Conservation (phyloP, 2,797 vertebrate genomes). For the Darevskia nairensis region DNA sequence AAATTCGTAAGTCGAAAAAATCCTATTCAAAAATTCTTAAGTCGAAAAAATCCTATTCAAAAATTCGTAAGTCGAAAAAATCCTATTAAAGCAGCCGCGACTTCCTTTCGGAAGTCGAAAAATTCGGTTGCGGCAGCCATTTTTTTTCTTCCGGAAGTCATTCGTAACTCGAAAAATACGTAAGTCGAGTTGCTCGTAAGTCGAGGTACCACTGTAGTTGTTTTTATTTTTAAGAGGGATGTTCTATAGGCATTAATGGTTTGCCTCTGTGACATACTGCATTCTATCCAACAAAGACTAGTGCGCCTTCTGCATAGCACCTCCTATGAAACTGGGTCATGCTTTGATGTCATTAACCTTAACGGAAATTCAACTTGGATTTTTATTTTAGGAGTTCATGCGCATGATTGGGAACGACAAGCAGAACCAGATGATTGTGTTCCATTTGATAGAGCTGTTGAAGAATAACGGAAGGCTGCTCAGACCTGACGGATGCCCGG, state of each 20-base stretch:
- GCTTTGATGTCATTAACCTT: background rate
- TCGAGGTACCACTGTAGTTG: no score
- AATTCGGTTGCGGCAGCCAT: no score
- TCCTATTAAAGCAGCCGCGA: no score
- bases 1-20: no score
- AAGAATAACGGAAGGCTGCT: constrained; percentile 89
- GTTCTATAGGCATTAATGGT: background rate
- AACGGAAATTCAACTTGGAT: background rate
- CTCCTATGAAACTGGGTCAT: background rate
- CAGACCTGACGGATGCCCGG: constrained; percentile 87
- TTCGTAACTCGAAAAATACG: no score
- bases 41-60: no score
- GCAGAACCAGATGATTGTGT: constrained; percentile 99
- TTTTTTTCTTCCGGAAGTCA: no score
- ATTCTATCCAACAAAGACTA: background rate
- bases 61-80: no score
- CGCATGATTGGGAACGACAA: constrained; percentile 96
- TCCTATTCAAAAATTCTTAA: no score
- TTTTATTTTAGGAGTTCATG: constrained; percentile 93
- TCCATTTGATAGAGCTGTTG: constrained; percentile 92
- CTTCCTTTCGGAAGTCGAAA: no score
- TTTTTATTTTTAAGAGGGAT: no score
- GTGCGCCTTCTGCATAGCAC: background rate
- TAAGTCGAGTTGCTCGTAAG: no score
- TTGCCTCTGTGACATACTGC: background rate